Percentiles rank a stretch among this genome's conserved stretches.
phyloP scores from a whole-genome alignment of 2,888 invertebrate genomes.

The Drosophila mercatorum region DNA sequence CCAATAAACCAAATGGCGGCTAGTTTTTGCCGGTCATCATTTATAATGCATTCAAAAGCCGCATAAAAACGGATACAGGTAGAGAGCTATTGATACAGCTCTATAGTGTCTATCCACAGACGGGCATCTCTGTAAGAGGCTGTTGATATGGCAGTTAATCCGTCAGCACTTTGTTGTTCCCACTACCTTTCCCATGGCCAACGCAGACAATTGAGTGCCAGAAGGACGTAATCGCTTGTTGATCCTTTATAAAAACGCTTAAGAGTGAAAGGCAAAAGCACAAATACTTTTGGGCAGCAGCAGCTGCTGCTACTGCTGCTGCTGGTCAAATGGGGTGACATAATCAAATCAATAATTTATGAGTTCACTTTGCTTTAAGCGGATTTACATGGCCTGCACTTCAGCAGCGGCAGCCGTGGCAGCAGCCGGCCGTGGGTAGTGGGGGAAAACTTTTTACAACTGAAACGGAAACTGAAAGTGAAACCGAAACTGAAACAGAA shows the following conservation, averaged over 20 bases:
- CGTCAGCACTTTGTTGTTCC: constrained; percentile 49
- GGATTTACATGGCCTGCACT: constrained; percentile 77
- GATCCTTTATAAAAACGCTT: constrained; percentile 78
- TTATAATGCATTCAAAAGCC: constrained; percentile 69
- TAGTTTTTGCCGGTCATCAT: constrained; percentile 47
- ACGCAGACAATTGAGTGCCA: constrained; percentile 51
- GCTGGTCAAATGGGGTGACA: constrained; percentile 61
- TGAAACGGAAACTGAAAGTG: constrained; percentile 22
- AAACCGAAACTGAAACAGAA: constrained; percentile 59
- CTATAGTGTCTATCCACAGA: not conserved
- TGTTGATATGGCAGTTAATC: constrained; percentile 60
- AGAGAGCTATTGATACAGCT: constrained; percentile 5
- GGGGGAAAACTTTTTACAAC: constrained; percentile 55
- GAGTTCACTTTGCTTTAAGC: constrained; percentile 75
- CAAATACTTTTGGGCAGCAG: constrained; percentile 52
- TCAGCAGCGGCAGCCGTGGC: constrained; percentile 19
- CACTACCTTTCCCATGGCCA: not conserved
- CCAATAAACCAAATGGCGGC: constrained; percentile 30
- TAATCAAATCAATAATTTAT: constrained; percentile 81
- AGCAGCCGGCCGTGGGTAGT: not conserved
- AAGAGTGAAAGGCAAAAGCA: constrained; percentile 30
- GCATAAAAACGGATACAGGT: constrained; percentile 28
- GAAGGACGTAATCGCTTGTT: constrained; percentile 76
- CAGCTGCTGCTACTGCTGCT: constrained; percentile 27
- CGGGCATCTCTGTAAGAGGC: constrained; percentile 7